Evolutionary conservation across 2,888 invertebrate genomes (phyloP).

Genomic region (Apocheima hispidaria): DNA sequence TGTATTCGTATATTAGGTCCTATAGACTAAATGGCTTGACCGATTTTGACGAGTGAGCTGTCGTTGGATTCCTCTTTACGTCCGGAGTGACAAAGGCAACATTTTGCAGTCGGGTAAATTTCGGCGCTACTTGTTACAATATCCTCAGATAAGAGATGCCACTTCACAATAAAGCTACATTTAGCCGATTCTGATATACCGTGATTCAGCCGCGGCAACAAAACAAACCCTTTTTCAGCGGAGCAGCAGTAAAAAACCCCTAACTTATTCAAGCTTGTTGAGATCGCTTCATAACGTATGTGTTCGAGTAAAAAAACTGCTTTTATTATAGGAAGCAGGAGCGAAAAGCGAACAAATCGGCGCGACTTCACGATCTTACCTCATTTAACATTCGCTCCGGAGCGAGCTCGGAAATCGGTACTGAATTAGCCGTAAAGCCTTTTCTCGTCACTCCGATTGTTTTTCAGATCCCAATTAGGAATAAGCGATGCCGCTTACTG

Average conservation of each 20-base stretch:
- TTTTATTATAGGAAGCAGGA: conserved; percentile 31
- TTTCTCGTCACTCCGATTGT: conserved; percentile 67
- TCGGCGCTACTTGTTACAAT: not conserved
- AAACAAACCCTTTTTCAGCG: conserved; percentile 29
- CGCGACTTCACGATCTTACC: conserved; percentile 45
- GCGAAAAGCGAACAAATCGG: conserved; percentile 43
- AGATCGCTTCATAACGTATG: conserved; percentile 33
- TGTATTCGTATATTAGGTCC: too few relatives aligned
- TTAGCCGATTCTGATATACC: conserved; percentile 16
- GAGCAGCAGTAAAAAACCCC: conserved; percentile 24
- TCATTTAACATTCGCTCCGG: conserved; percentile 63
- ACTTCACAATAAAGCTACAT: conserved; percentile 22
- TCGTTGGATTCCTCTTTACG: too few relatives aligned
- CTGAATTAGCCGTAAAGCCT: conserved; percentile 73
- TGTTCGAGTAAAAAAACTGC: conserved; percentile 31
- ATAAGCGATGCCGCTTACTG: conserved; percentile 71
- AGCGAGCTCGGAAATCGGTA: conserved; percentile 54
- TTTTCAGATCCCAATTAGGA: conserved; percentile 77
- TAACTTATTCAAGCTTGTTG: conserved; percentile 30
- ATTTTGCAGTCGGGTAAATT: too few relatives aligned
- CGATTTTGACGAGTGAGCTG: too few relatives aligned
- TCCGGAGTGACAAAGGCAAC: too few relatives aligned
- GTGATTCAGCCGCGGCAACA: conserved; percentile 25
- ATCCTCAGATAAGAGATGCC: not conserved
- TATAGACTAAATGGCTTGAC: too few relatives aligned